Conservation (phyloP, 2,888 invertebrate genomes). For the Alviniconcha strummeri region DNA sequence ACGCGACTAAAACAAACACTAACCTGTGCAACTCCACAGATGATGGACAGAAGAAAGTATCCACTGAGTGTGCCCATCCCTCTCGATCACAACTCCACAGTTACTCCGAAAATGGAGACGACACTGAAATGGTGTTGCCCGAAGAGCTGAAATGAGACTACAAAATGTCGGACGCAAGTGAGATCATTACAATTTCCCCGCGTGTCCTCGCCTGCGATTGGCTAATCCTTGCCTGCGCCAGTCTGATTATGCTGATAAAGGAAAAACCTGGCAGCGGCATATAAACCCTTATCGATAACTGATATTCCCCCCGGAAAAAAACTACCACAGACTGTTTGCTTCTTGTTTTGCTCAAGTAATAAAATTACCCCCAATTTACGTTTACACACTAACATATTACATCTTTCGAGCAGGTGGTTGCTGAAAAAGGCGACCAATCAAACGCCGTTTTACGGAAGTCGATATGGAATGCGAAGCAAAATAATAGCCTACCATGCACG, state of each 20-base stretch:
- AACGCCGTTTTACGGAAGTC: conserved; percentile 19
- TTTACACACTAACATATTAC: no score
- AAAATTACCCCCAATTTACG: no score
- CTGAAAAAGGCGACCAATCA: conserved; percentile 24
- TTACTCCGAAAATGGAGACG: conserved; percentile 21
- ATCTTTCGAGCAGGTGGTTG: conserved; percentile 15
- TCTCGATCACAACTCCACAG: conserved; percentile 20
- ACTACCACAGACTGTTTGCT: no score
- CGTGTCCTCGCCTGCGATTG: conserved; percentile 31
- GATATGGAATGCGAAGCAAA: conserved; percentile 25
- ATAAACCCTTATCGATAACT: neutral
- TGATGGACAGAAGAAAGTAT: conserved; percentile 14
- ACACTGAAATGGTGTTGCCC: no score
- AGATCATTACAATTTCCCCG: conserved; percentile 23
- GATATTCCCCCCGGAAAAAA: neutral
- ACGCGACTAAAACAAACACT: conserved; percentile 1
- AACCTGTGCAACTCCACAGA: conserved; percentile 27
- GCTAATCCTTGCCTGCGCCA: conserved; percentile 2
- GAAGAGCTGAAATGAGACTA: neutral
- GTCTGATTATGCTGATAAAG: conserved; percentile 31
- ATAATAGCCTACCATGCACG: conserved; percentile 23
- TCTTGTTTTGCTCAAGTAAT: no score
- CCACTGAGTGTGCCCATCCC: conserved; percentile 20
- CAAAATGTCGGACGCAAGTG: conserved; percentile 40
- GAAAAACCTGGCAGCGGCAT: conserved; percentile 12